phyloP scores from a whole-genome alignment of 1,140 invertebrate genomes.

The Zeugodacus cucurbitae region DNA sequence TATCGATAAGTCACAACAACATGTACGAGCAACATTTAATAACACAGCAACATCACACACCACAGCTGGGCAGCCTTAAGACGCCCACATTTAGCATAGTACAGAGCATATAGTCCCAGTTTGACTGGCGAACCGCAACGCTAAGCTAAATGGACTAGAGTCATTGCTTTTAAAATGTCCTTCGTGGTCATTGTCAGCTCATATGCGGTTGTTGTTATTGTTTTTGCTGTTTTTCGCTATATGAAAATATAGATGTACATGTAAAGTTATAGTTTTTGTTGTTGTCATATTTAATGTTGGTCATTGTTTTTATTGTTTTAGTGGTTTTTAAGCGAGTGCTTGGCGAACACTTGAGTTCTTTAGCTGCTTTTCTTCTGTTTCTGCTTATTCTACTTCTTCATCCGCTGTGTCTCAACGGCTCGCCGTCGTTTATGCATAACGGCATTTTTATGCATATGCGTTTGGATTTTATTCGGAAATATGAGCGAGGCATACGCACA shows the following conservation, averaged over 20 bases:
- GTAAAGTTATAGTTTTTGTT: background rate
- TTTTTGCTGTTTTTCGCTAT: background rate
- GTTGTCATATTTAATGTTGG: background rate
- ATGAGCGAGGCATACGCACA: background rate
- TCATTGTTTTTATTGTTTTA: background rate
- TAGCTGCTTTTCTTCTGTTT: background rate
- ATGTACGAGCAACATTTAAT: background rate
- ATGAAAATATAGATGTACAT: background rate
- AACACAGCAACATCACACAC: background rate
- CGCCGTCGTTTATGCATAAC: background rate
- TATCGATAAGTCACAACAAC: conserved; percentile 23
- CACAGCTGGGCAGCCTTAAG: background rate
- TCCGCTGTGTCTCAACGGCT: background rate
- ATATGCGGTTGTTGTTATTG: background rate
- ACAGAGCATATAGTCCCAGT: background rate
- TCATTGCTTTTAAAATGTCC: conserved; percentile 6
- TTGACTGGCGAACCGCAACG: background rate
- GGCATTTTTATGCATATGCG: conserved; percentile 6
- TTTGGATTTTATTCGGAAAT: background rate
- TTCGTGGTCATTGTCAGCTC: background rate
- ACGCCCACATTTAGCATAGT: background rate
- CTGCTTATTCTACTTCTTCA: background rate
- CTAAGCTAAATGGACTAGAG: background rate
- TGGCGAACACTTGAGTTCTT: background rate
- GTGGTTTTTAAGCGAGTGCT: background rate